Evolutionary conservation across 2,888 invertebrate species (phyloP).

Genomic region (Troides aeacus): DNA sequence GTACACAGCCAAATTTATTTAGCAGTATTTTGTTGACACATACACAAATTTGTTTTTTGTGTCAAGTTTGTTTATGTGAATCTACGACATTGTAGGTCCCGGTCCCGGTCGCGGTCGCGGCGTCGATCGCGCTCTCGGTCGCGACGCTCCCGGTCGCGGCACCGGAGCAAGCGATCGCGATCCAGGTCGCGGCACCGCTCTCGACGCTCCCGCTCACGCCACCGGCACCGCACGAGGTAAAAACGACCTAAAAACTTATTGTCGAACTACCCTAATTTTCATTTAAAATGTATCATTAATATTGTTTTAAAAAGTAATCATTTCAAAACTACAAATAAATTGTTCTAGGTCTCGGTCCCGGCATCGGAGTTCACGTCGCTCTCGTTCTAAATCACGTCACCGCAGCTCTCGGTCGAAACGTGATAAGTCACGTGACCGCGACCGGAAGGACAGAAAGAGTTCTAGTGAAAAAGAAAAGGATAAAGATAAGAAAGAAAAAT

Average conservation of each 20-base stretch:
- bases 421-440: constrained; percentile 65
- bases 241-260: neutral
- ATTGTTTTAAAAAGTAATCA: too few species aligned
- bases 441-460: constrained; percentile 55
- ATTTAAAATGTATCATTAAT: too few species aligned
- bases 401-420: constrained; percentile 78
- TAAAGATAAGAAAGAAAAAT: constrained; percentile 56
- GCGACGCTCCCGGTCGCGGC: constrained; percentile 80
- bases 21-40: too few species aligned
- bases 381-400: constrained; percentile 74
- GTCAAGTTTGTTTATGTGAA: too few species aligned
- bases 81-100: constrained; percentile 47
- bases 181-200: constrained; percentile 80
- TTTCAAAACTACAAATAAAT: neutral
- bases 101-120: constrained; percentile 78
- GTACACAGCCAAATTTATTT: too few species aligned
- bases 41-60: too few species aligned
- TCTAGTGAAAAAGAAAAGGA: constrained; percentile 36
- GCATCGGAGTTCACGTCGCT: constrained; percentile 80
- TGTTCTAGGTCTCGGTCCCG: constrained; percentile 73
- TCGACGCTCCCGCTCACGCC: constrained; percentile 80
- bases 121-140: constrained; percentile 84
- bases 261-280: too few species aligned
- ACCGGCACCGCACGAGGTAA: constrained; percentile 77
- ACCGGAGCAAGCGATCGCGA: constrained; percentile 78